Percentiles rank a stretch among this genome's conserved stretches.
phyloP scores from a whole-genome alignment of 2,888 invertebrate species.

The Callyntrura sp. region DNA sequence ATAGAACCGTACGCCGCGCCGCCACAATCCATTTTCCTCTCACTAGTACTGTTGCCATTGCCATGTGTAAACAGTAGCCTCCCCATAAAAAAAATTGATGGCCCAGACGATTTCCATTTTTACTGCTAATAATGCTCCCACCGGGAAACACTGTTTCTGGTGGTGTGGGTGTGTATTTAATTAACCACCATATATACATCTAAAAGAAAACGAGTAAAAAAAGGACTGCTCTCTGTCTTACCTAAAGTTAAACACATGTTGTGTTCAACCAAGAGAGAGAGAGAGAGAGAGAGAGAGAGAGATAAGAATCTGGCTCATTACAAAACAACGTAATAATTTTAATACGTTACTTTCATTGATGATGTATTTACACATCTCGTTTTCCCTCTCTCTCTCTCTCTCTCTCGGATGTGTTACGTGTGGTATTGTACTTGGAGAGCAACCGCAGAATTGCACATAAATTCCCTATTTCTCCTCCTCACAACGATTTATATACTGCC shows the following conservation, averaged over 20 bases:
- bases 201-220: neutral
- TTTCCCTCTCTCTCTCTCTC: neutral
- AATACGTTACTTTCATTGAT: conserved; percentile 44
- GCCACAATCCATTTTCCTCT: no score
- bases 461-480: no score
- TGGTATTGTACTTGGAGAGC: neutral
- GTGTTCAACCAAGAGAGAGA: neutral
- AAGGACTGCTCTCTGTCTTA: neutral
- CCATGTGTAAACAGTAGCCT: no score
- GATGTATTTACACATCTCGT: neutral
- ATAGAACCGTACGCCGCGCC: no score
- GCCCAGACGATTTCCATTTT: no score
- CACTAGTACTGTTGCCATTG: no score
- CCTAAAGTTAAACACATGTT: conserved; percentile 24
- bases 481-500: neutral
- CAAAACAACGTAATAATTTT: neutral
- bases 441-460: neutral
- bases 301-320: neutral
- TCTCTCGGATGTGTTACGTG: neutral
- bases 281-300: neutral
- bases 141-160: no score
- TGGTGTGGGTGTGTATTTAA: no score
- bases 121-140: no score
- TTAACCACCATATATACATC: no score
- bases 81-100: no score